Conservation (phyloP, 2,113 vertebrate genomes). For the Rhinoderma darwinii region DNA sequence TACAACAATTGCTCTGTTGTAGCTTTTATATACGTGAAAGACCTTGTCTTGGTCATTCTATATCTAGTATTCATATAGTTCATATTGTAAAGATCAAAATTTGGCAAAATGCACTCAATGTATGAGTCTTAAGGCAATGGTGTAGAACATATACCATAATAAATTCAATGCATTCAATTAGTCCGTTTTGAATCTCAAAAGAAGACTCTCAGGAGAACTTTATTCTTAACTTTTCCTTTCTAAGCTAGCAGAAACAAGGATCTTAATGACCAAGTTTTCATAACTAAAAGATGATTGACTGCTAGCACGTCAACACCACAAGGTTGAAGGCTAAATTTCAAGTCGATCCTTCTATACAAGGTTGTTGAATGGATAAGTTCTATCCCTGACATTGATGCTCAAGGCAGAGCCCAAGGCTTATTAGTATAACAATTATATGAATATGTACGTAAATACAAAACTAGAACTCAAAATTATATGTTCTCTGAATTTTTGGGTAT, state of each 20-base stretch:
- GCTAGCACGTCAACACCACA: not conserved
- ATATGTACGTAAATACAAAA: not conserved
- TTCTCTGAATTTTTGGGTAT: not conserved
- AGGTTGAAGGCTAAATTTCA: not conserved
- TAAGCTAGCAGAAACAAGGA: too few relatives aligned
- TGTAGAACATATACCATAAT: not conserved
- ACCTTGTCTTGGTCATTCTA: too few relatives aligned
- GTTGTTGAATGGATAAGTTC: not conserved
- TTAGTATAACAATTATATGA: not conserved
- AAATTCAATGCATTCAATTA: not conserved
- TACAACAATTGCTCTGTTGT: not conserved
- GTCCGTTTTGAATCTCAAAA: not conserved
- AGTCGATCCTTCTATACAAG: not conserved
- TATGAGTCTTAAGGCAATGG: not conserved
- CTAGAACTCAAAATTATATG: not conserved
- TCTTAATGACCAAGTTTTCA: not conserved
- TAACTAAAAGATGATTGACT: not conserved
- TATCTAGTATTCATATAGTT: not conserved
- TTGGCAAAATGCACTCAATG: too few relatives aligned
- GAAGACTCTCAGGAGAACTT: not conserved
- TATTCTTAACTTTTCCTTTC: not conserved
- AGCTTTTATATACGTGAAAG: not conserved
- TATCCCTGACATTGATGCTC: constrained; percentile 5
- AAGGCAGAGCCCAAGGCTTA: not conserved
- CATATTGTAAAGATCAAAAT: not conserved